Base-by-base conservation (phyloP, 2,797 vertebrate genomes). In the Ctenopoma kingsleyae region DNA sequence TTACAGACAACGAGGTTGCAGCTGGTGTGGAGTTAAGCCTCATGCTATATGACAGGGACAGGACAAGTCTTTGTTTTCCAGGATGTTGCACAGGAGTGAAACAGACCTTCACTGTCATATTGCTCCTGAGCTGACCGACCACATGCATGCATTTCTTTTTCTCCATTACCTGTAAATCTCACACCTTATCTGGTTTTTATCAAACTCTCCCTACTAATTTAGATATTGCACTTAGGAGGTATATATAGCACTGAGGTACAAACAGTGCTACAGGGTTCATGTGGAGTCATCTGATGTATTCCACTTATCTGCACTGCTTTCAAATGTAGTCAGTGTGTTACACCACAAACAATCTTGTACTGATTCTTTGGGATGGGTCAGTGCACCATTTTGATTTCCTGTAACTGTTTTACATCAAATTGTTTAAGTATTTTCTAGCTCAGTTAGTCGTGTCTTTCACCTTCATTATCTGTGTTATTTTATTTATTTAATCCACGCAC, bases 11-110 rank as follows among this genome's bases (percentile, higher is more conserved):
- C 75, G 71, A 85, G 77, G 74, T 83, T 83, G 54, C 49, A 20
- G 41, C 59, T 55, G 44, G 66, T 78, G 61, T 65, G 58, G 43
- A 70, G 55, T 84, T 76, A 60, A 35, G 58, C 61, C 65, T 83
- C 74, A 71, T 83, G 76, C 64, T 70, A 35, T 74, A 61, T 87
- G 81, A 91, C 88, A 92, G 80, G 67, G 83, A 71, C 71, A 73
- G 54, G 73, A 77, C 38, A 71, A 68, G 53, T 59, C 27, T 67
- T 49, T 76, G 49, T 54, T 49, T 27, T 20, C 10, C 30, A 7
- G 46, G n/a, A 15, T 52, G 16, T 40, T 64, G 49, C 53, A 70
- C 9, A 53, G 55, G 41, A 13, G 30, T 52, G 22, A 64, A 56
- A 30, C 20, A 40, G 40, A 72, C 46, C 67, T 38, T 69, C 23